phyloP scores from a whole-genome alignment of 2,888 invertebrate species.

The Andrena fulva region DNA sequence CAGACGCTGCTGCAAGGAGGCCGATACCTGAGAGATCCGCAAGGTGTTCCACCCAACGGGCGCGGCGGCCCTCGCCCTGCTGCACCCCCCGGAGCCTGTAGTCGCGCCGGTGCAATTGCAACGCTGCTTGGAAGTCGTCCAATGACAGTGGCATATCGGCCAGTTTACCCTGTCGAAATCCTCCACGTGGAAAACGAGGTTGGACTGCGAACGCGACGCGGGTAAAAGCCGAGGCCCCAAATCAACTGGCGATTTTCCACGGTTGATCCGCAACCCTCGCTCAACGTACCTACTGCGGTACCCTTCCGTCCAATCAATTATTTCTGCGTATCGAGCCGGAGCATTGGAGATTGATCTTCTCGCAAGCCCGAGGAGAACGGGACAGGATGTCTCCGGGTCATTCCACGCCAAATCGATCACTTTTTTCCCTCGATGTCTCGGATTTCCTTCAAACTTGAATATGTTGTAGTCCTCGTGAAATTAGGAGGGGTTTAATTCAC shows the following conservation, averaged over 20 bases:
- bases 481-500: no score
- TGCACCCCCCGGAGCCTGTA: neutral
- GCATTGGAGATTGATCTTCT: neutral
- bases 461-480: no score
- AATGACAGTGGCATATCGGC: constrained; percentile 77
- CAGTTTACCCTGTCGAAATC: constrained; percentile 70
- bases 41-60: constrained; percentile 65
- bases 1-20: constrained; percentile 40
- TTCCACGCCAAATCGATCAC: no score
- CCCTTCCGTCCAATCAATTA: constrained; percentile 51
- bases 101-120: constrained; percentile 70
- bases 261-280: constrained; percentile 56
- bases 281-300: constrained; percentile 40
- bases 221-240: constrained; percentile 32
- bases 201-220: constrained; percentile 58
- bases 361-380: neutral
- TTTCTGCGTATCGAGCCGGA: constrained; percentile 31
- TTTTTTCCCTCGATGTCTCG: no score
- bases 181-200: constrained; percentile 68
- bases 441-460: no score
- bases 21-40: constrained; percentile 67
- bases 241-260: constrained; percentile 73
- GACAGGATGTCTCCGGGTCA: neutral
- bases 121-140: constrained; percentile 80
- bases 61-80: constrained; percentile 1